phyloP scores from a whole-genome alignment of 2,113 vertebrate species.

The Anoura caudifer region DNA sequence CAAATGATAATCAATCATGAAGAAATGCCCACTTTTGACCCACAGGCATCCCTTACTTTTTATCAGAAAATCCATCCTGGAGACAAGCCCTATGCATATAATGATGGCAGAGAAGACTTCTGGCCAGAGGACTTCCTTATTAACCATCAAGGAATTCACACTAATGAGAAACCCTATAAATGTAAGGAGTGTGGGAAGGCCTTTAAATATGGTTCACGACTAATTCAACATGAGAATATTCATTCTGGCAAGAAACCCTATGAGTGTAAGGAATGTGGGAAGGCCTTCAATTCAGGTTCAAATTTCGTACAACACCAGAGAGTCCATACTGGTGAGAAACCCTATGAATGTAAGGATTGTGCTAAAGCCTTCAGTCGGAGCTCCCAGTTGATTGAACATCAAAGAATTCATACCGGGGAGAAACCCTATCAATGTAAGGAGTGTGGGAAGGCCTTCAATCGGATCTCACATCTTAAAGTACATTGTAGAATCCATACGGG shows the following conservation, averaged over 20 bases:
- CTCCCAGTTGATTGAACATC: constrained; percentile 62
- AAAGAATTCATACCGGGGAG: constrained; percentile 60
- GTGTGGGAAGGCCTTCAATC: constrained; percentile 64
- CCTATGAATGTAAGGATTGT: constrained; percentile 49
- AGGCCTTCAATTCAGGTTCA: constrained; percentile 66
- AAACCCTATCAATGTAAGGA: constrained; percentile 63
- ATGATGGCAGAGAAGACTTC: background rate
- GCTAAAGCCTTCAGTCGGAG: constrained; percentile 62
- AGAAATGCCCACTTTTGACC: background rate
- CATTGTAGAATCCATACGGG: constrained; percentile 60
- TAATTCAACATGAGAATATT: constrained; percentile 63
- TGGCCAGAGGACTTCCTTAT: constrained; percentile 17
- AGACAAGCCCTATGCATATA: background rate
- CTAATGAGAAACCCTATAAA: constrained; percentile 51
- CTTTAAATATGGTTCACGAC: constrained; percentile 58
- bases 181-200: constrained; percentile 67
- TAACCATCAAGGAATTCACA: background rate
- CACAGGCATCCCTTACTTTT: background rate
- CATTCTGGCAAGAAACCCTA: constrained; percentile 68
- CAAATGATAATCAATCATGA: background rate
- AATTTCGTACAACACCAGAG: constrained; percentile 69
- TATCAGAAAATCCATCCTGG: background rate
- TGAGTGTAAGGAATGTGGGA: constrained; percentile 57
- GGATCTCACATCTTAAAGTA: constrained; percentile 59
- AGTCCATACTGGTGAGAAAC: constrained; percentile 64